Conservation (phyloP, 2,113 vertebrate species). For the Phoxinus phoxinus region DNA sequence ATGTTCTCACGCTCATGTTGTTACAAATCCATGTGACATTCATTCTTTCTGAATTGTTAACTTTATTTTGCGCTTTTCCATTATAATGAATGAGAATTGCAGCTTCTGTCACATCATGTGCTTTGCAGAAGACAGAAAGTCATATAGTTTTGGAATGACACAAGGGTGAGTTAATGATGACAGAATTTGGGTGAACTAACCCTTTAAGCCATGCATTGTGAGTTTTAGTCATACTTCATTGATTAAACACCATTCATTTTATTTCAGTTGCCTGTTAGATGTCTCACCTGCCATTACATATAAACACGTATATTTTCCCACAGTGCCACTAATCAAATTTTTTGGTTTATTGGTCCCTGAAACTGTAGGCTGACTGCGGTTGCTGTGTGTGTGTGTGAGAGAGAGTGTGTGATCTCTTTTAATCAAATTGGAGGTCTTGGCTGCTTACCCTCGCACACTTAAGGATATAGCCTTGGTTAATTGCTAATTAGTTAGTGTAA, state of each 20-base stretch:
- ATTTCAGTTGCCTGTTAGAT: background rate
- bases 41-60: background rate
- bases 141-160: background rate
- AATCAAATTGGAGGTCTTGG: conserved; percentile 65
- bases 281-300: conserved; percentile 5
- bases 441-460: conserved; percentile 43
- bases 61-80: background rate
- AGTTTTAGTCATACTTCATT: background rate
- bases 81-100: background rate
- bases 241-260: background rate
- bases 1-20: background rate
- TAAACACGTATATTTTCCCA: conserved; percentile 57
- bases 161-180: background rate
- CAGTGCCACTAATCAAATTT: conserved; percentile 64
- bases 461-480: conserved; percentile 52
- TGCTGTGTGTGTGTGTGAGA: conserved; percentile 61
- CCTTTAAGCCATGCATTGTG: background rate
- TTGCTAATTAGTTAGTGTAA: conserved; percentile 66
- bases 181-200: background rate
- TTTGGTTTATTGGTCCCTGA: conserved; percentile 52
- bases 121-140: background rate
- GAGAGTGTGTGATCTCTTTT: conserved; percentile 60
- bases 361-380: conserved; percentile 56
- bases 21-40: background rate
- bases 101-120: background rate